Evolutionary conservation across 2,888 invertebrate genomes (phyloP).

Genomic region (Cephus pygmeus): DNA sequence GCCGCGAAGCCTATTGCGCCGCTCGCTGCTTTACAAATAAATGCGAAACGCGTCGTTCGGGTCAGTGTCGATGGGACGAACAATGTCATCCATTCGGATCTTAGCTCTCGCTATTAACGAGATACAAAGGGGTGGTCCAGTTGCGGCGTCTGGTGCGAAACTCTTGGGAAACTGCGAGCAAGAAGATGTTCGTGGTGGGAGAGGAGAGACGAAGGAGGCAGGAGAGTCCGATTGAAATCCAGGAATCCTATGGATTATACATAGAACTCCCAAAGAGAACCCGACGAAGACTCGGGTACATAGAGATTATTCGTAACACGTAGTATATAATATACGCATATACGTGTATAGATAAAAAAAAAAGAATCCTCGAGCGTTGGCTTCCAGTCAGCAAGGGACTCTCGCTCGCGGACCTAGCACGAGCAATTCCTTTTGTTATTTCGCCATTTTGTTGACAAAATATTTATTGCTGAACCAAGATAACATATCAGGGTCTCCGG

Average conservation of each 20-base stretch:
- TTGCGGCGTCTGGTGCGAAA: background rate
- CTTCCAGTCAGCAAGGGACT: conserved; percentile 53
- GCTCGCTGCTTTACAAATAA: background rate
- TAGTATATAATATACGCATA: background rate
- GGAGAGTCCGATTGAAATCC: background rate
- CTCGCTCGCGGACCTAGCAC: conserved; percentile 31
- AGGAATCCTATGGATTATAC: background rate
- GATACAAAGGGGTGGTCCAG: too few relatives aligned
- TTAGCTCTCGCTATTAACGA: too few relatives aligned
- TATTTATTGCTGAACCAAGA: conserved; percentile 62
- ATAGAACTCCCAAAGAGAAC: background rate
- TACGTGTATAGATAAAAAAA: background rate
- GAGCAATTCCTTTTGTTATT: conserved; percentile 38
- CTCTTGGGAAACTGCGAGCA: background rate
- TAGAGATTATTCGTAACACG: background rate
- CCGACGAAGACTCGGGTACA: background rate
- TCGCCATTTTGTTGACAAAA: conserved; percentile 37
- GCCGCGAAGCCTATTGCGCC: background rate
- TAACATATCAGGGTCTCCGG: conserved; percentile 60
- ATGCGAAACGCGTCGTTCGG: background rate
- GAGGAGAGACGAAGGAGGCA: background rate
- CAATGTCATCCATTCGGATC: background rate
- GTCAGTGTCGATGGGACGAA: background rate
- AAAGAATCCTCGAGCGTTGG: conserved; percentile 19
- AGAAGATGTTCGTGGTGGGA: background rate